Evolutionary conservation across 1,140 invertebrate genomes (phyloP), one percentile per base, ranked within the genome.

Genomic region (Ganaspis sp.): DNA sequence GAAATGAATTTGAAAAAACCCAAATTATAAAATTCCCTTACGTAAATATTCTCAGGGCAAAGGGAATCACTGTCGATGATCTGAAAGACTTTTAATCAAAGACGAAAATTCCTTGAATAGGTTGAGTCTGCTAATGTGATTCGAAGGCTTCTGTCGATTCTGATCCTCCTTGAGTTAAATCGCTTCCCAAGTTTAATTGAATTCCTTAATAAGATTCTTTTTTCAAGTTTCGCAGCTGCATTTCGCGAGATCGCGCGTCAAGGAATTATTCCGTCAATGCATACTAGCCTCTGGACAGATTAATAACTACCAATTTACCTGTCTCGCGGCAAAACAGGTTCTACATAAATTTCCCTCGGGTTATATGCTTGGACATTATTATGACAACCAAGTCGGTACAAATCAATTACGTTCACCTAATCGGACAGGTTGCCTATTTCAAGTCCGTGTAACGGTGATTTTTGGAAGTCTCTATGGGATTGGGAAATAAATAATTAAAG

Each of bases 281-380:
- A 72, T 71, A 78, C 80, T 53, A 77, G 75, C 81, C 78, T 74
- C 76, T 77, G 78, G 81, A 77, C 75, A 75, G 72, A 81, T 79
- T 88, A 88, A 88, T 87, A 88, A 86, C 83, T 83, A 84, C 77
- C 85, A 87, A 88, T 88, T 88, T 88, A 87, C 84, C 80, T 85
- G 87, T 87, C 86, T 81, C 83, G 69, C 58, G 77, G 81, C 78
- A 71, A 83, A 87, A 88, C 85, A 84, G 86, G 87, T 88, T 87
- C 76, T 70, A 70, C 82, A 88, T 88, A 87, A 87, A 87, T 88
- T 88, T 76, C 69, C 72, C 26, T 73, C 58, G 83, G 82, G 82
- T 87, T 83, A 83, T 64, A 64, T 75, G 49, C 38, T 76, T 73
- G 69, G 70, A 78, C 77, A 75, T 83, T 85, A 85, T 85, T 85